Evolutionary conservation across 2,888 invertebrate species (phyloP), one percentile per base, ranked within the genome.

Genomic region (Plebejus argus): DNA sequence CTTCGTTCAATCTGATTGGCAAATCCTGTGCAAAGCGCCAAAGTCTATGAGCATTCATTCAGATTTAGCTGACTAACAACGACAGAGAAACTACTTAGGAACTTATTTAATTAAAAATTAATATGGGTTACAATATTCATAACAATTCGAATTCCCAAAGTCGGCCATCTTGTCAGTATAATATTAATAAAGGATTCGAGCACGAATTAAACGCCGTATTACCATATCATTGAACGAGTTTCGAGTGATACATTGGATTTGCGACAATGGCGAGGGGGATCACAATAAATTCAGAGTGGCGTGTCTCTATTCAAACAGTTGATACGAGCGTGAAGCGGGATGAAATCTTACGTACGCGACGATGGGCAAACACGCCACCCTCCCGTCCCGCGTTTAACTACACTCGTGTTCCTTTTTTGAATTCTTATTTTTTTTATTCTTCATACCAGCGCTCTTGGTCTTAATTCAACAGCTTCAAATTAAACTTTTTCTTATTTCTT

Each of bases 231-330:
- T 84, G 83, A 83, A 83, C 84, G 89, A 89, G 89, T 90, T 90
- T 88, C 86, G 86, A 91, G 89, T 89, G 91, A 92, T 92, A 93
- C 89, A 90, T 90, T 87, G 91, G 91, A 92, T 93, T 91, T 92
- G 88, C 85, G 86, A 92, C 92, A 91, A 90, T 91, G 87, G 85
- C 78, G 84, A 78, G 81, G 79, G 80, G 81, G 79, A 87, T 87
- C 88, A 92, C 92, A 92, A 91, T 93, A 92, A 92, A 92, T 90
- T 89, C 89, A 86, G 89, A 89, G 89, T 86, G 86, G 88, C 89
- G 90, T 91, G 90, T 91, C 88, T 92, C 91, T 92, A 94, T 93
- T 94, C 93, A 93, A 93, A 93, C 92, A 91, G 90, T 92, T 91
- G 92, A 92, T 91, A 85, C 87, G 88, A 89, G 88, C 89, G 90